Evolutionary conservation across 1,140 invertebrate species (phyloP), one percentile per base, ranked within the genome.

Genomic region (Gryon sp.): DNA sequence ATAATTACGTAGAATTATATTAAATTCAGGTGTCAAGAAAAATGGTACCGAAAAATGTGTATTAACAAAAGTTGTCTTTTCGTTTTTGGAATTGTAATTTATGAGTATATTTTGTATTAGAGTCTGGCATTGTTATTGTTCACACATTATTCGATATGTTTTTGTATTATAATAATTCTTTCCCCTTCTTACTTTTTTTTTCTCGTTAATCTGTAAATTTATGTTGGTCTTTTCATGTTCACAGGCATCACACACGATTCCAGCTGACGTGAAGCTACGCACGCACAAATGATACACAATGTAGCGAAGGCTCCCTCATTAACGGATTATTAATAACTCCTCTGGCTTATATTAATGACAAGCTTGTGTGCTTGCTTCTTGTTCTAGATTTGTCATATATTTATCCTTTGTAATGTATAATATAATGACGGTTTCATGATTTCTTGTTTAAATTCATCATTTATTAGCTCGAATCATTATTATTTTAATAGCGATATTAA

Each of bases 291-390:
- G 75, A 80, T 81, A 38, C 30, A 60, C 52, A 55, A 75, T 52
- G 60, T 63, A 53, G 43, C 52, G 62, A 41, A 74, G 74, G 78
- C 80, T 81, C 78, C 78, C 86, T 86, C 85, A 86, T 87, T 87
- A 86, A 86, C 81, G 48, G 78, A 70, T 87, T 86, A 86, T 87
- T 87, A 86, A 87, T 86, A 84, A 83, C 80, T 78, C 52, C 34
- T 55, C 66, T 59, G 66, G 74, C 77, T 85, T 78, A 86, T 85
- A 87, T 87, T 86, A 86, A 87, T 86, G 84, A 86, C 78, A 81
- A 73, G 82, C 79, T 75, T 60, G 59, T 83, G 72, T 74, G 66
- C 84, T 78, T 82, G 76, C 79, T 84, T 81, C 70, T 84, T 79
- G 74, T 82, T 82, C 81, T 80, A 83, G 76, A 82, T 82, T 78